These are phyloP conservation scores for Myopa tessellatipennis DNA, from an alignment of 2,888 invertebrate genomes.

Conservation along the genomic window DNA sequence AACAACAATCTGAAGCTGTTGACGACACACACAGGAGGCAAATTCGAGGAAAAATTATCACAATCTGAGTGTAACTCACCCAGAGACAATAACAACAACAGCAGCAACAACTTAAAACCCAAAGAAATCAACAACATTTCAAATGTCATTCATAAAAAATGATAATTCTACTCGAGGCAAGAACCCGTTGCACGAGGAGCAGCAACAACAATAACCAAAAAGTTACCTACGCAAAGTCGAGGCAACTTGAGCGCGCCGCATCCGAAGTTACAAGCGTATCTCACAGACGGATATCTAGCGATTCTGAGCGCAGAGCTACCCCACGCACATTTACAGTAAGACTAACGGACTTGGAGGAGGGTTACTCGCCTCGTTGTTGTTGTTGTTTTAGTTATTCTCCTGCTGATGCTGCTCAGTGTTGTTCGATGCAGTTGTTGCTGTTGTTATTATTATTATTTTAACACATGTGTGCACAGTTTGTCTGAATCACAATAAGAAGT, in stretches of 20 bases:
- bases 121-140: conserved; percentile 12
- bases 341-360: conserved; percentile 3
- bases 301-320: conserved; percentile 16
- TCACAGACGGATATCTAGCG: not conserved
- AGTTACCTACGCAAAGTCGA: conserved; percentile 35
- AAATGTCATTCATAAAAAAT: conserved; percentile 16
- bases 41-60: conserved; percentile 26
- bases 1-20: conserved; percentile 6
- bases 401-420: not conserved
- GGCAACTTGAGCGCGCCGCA: not conserved
- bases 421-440: not conserved
- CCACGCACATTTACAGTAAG: conserved; percentile 31
- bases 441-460: conserved; percentile 8
- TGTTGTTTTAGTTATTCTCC: not conserved
- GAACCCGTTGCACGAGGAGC: not conserved
- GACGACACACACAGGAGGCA: conserved; percentile 26
- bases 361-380: conserved; percentile 1
- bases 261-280: conserved; percentile 8
- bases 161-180: not conserved
- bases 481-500: conserved; percentile 11
- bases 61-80: conserved; percentile 16
- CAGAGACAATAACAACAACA: conserved; percentile 15
- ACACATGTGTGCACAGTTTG: conserved; percentile 24
- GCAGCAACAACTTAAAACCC: not conserved
- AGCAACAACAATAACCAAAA: not conserved